Percentiles rank a stretch among this genome's conserved stretches.
These are phyloP conservation scores for Buceros bicornis DNA, from an alignment of 2,797 vertebrate species.

Conservation along the genomic window DNA sequence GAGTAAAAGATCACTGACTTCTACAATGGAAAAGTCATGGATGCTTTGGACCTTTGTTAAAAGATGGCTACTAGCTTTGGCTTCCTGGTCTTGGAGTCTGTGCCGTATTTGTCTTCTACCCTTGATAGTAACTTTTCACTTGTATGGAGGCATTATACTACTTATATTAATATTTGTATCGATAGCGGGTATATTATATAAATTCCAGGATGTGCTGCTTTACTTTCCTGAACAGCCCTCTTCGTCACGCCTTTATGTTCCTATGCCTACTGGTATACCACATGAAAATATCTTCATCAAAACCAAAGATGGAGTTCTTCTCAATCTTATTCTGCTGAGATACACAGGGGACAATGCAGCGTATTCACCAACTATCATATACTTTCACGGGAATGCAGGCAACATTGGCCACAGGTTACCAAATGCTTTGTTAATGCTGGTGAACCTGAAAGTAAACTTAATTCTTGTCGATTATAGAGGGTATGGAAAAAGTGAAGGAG, in stretches of 20 bases:
- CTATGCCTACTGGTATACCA: conserved; percentile 95
- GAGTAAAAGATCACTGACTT: conserved; percentile 78
- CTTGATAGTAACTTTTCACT: conserved; percentile 96
- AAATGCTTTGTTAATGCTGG: conserved; percentile 96
- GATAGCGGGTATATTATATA: conserved; percentile 95
- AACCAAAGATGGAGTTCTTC: conserved; percentile 95
- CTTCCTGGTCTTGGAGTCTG: conserved; percentile 95
- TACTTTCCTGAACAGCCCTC: conserved; percentile 98
- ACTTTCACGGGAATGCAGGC: conserved; percentile 98
- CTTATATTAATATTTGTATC: conserved; percentile 93
- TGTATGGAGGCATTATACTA: conserved; percentile 92
- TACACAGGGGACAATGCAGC: conserved; percentile 92
- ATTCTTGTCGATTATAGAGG: conserved; percentile 96
- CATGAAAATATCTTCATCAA: conserved; percentile 96
- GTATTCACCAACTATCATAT: conserved; percentile 93
- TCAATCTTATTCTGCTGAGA: conserved; percentile 94
- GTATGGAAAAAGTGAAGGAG: conserved; percentile 97
- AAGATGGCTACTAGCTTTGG: conserved; percentile 89
- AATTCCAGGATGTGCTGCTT: conserved; percentile 96
- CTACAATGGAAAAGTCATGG: conserved; percentile 96
- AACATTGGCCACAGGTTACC: conserved; percentile 97
- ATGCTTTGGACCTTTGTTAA: conserved; percentile 91
- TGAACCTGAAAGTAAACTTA: conserved; percentile 97
- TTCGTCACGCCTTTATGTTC: conserved; percentile 96
- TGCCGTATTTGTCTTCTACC: conserved; percentile 96